Percentiles rank a stretch among this genome's conserved stretches.
Conservation (phyloP, 2,113 vertebrate species). For the Microcebus murinus region DNA sequence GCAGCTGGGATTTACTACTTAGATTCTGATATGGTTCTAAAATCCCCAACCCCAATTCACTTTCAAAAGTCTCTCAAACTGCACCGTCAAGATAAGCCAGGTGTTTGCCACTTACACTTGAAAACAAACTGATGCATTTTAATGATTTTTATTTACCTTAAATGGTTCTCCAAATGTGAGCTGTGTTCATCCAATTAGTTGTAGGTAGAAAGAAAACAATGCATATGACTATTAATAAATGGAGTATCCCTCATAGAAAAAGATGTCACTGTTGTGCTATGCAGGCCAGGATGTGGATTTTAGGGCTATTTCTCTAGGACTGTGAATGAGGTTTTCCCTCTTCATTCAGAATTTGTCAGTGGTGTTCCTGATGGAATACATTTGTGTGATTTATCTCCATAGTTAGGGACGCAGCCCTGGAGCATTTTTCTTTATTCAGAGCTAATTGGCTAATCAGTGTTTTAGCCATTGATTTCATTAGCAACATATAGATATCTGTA, state of each 20-base stretch:
- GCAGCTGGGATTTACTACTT: not conserved
- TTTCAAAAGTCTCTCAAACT: not conserved
- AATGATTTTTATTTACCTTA: not conserved
- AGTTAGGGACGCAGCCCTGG: not conserved
- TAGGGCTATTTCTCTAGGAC: not conserved
- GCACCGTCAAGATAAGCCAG: not conserved
- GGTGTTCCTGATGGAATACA: not conserved
- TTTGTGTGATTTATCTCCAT: constrained; percentile 39
- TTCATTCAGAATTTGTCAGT: constrained; percentile 45
- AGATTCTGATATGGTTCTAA: not conserved
- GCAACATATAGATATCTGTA: not conserved
- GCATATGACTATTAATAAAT: not conserved
- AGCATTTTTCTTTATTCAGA: not conserved
- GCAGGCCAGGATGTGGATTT: not conserved
- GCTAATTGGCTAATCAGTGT: not conserved
- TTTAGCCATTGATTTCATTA: constrained; percentile 27
- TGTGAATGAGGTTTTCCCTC: constrained; percentile 27
- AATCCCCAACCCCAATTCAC: not conserved
- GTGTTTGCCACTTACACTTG: not conserved
- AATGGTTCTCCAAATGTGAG: not conserved
- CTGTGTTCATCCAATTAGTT: not conserved
- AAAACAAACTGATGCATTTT: not conserved
- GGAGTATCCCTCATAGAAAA: not conserved
- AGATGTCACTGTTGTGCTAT: not conserved
- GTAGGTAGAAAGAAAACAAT: not conserved